Percentiles rank a stretch among this genome's conserved stretches.
Conservation (phyloP, 2,797 vertebrate genomes). For the Bovichtus diacanthus region DNA sequence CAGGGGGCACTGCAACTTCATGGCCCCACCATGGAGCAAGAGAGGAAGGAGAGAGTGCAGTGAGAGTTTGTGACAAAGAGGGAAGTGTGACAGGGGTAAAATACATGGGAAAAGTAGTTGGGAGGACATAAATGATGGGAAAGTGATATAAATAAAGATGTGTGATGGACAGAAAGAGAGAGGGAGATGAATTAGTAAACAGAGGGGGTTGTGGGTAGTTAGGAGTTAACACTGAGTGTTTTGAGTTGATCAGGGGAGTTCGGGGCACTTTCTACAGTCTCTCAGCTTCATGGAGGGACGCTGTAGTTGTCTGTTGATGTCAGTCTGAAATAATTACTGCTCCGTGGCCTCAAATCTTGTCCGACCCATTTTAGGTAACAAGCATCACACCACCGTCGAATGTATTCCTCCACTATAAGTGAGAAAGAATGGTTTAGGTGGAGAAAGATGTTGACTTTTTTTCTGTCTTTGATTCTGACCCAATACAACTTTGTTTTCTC, state of each 20-base stretch:
- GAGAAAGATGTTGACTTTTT: background rate
- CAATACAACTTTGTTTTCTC: background rate
- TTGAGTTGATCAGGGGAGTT: conserved; percentile 11
- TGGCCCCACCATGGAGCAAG: conserved; percentile 9
- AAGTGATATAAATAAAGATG: conserved; percentile 10
- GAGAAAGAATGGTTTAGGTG: background rate
- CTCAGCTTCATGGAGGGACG: background rate
- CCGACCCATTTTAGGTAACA: background rate
- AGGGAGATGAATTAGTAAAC: background rate
- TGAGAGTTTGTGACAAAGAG: conserved; percentile 55
- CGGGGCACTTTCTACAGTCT: background rate
- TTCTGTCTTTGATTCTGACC: background rate
- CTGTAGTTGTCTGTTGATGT: background rate
- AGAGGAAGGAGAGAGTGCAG: conserved; percentile 1
- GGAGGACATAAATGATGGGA: conserved; percentile 24
- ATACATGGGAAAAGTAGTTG: conserved; percentile 21
- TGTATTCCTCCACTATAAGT: background rate
- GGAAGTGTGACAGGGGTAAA: conserved; percentile 44
- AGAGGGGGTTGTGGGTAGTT: conserved; percentile 1
- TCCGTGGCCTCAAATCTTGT: background rate
- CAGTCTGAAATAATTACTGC: background rate
- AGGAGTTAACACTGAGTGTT: background rate
- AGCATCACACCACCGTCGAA: background rate
- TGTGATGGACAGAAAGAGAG: background rate
- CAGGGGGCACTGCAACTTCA: conserved; percentile 81